These are phyloP conservation scores for Vanessa cardui DNA, from an alignment of 2,888 invertebrate genomes.

Conservation along the genomic window DNA sequence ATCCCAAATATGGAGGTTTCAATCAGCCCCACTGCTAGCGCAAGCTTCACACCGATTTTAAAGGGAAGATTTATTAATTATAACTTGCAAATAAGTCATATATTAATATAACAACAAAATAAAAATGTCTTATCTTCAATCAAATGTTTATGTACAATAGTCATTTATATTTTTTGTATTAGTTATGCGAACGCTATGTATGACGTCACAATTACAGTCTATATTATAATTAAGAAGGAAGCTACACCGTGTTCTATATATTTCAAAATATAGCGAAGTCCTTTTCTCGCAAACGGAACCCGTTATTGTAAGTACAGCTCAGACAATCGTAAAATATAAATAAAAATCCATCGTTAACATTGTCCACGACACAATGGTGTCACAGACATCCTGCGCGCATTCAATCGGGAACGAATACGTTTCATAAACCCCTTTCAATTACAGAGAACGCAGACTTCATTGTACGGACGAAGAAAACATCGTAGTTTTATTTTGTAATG, in stretches of 20 bases:
- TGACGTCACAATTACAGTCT: too few relatives aligned
- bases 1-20: too few relatives aligned
- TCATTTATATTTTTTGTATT: too few relatives aligned
- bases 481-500: conserved; percentile 3
- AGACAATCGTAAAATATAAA: conserved; percentile 20
- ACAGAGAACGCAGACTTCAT: not conserved
- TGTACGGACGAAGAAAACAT: conserved; percentile 7
- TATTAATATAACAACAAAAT: too few relatives aligned
- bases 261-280: conserved; percentile 4
- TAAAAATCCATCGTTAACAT: conserved; percentile 19
- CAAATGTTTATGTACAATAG: too few relatives aligned
- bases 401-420: conserved; percentile 12
- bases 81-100: too few relatives aligned
- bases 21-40: too few relatives aligned
- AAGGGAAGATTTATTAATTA: too few relatives aligned
- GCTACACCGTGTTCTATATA: not conserved
- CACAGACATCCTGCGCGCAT: conserved; percentile 20
- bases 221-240: not conserved
- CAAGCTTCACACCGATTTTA: too few relatives aligned
- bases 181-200: too few relatives aligned
- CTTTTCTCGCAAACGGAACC: not conserved
- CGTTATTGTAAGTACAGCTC: conserved; percentile 2
- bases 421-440: conserved; percentile 14
- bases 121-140: too few relatives aligned
- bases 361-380: conserved; percentile 25